Evolutionary conservation across 2,888 invertebrate species (phyloP).

Genomic region (Mycalesis mineus): DNA sequence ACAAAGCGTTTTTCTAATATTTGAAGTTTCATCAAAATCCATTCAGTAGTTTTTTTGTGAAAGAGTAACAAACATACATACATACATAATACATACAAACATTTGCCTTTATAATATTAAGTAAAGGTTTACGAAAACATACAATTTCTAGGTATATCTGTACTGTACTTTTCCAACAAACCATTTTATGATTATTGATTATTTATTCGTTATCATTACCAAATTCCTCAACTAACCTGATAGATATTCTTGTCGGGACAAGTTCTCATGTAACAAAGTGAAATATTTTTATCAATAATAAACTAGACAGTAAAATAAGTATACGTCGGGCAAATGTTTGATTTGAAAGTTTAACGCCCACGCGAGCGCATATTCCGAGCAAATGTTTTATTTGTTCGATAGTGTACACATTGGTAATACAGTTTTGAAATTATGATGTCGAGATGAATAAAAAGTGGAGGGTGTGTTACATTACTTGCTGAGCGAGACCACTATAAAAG

Average conservation of each 20-base stretch:
- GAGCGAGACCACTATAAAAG: too few species aligned
- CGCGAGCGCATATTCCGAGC: not conserved
- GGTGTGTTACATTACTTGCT: not conserved
- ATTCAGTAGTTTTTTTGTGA: too few species aligned
- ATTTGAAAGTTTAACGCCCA: slow-evolving; percentile 7
- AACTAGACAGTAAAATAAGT: slow-evolving; percentile 7
- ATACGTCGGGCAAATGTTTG: slow-evolving; percentile 7
- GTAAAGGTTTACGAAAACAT: too few species aligned
- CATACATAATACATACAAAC: too few species aligned
- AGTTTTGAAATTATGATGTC: not conserved
- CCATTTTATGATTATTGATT: slow-evolving; percentile 16
- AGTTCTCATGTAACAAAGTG: not conserved
- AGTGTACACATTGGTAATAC: not conserved
- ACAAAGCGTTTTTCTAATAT: too few species aligned
- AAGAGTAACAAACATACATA: too few species aligned
- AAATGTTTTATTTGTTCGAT: not conserved
- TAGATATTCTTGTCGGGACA: slow-evolving; percentile 3
- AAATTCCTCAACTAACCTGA: slow-evolving; percentile 10
- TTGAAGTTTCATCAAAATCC: too few species aligned
- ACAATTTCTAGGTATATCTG: too few species aligned
- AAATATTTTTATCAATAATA: slow-evolving; percentile 1
- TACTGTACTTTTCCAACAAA: too few species aligned
- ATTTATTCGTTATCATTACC: slow-evolving; percentile 19
- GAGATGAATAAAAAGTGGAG: not conserved
- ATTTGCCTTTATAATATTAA: too few species aligned